phyloP scores from a whole-genome alignment of 2,113 vertebrate species.

The Nicator chloris region DNA sequence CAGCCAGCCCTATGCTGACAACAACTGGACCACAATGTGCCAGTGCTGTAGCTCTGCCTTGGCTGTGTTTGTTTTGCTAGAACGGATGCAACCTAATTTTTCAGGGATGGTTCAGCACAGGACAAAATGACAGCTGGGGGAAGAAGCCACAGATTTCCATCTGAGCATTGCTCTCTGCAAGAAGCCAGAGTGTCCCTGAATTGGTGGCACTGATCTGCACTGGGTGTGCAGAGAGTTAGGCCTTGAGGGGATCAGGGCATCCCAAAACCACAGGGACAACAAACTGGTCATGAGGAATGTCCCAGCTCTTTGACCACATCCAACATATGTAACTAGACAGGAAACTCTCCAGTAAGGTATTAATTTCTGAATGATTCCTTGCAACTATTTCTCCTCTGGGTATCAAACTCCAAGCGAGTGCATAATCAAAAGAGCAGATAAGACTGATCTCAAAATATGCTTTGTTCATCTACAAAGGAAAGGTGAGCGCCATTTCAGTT shows the following conservation, averaged over 20 bases:
- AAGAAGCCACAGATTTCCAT: background rate
- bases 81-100: background rate
- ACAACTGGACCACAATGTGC: rapidly evolving
- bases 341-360: background rate
- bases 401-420: background rate
- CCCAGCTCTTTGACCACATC: background rate
- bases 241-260: background rate
- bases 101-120: background rate
- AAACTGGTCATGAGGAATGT: background rate
- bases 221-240: background rate
- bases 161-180: background rate
- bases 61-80: background rate
- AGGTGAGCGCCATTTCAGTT: background rate
- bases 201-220: background rate
- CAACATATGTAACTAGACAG: background rate
- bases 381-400: background rate
- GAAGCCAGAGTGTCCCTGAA: background rate
- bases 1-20: background rate
- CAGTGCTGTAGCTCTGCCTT: background rate
- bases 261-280: background rate
- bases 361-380: background rate
- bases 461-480: background rate
- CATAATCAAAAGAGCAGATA: background rate
- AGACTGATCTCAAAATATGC: background rate
- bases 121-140: background rate